Base-by-base conservation (phyloP, 2,113 vertebrate genomes). In the Collichthys lucidus region DNA sequence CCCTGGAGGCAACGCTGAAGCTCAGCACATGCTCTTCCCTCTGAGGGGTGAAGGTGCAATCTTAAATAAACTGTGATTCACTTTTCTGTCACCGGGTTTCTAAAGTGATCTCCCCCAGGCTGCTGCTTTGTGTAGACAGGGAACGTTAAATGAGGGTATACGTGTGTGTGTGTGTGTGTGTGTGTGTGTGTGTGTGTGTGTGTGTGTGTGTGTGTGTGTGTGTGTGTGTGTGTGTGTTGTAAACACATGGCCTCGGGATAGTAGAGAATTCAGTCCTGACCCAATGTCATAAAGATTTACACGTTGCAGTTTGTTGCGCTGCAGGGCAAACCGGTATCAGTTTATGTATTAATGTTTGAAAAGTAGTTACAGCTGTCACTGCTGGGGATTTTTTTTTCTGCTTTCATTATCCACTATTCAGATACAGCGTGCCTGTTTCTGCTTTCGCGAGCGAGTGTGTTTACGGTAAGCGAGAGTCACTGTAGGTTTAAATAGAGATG, bases 21-120 rank as follows among this genome's bases (percentile, higher is more conserved):
- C 59, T 78, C 8, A 31, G 31, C 11, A 9, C 53, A 52, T n/a
- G 29, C 14, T 67, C 26, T 64, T 50, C 15, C 72, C 56, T 61
- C 17, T 42, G 40, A 26, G 50, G 73, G 61, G 56, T 16, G 42
- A 73, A 69, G 75, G 76, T 78, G 74, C 66, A 66, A 67, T 50
- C 75, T 74, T 65, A 70, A 31, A 72, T 85, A 86, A 88, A 80
- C 78, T 70, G 55, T 82, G 80, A 91, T 83, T 88, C 87, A 90
- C 75, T 72, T 76, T 78, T 86, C 67, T 89, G 85, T 91, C 85
- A 83, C 72, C 3, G 15, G 2, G 11, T 77, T 76, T 89, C 61
- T 79, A 40, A 57, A 69, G 61, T 1, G 3, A 56, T 72, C 61
- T 50, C 64, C 90, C 77, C 63, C 70, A 60, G 76, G 87, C 89